phyloP scores from a whole-genome alignment of 1,140 invertebrate species.

The Pseudachorutes palmiensis region DNA sequence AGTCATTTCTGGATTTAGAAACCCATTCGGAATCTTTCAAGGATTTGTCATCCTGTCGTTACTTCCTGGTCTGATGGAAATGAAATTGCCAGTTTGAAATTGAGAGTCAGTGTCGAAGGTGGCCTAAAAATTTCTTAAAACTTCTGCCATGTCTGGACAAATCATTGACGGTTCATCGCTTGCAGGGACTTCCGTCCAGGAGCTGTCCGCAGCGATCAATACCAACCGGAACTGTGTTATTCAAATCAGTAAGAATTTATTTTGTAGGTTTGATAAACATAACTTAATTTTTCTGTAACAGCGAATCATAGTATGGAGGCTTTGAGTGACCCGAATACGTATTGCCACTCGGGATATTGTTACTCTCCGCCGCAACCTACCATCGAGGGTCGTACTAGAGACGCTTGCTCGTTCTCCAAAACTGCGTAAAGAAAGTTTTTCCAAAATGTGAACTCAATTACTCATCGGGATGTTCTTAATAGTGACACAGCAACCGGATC shows the following conservation, averaged over 20 bases:
- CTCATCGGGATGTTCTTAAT: not conserved
- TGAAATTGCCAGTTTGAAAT: too few relatives aligned
- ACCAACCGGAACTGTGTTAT: slow-evolving; percentile 29
- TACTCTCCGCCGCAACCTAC: slow-evolving; percentile 20
- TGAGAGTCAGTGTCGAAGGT: too few relatives aligned
- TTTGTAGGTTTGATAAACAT: not conserved
- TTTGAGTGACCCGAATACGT: slow-evolving; percentile 16
- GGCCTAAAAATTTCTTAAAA: too few relatives aligned
- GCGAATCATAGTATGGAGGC: slow-evolving; percentile 20
- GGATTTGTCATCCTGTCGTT: too few relatives aligned
- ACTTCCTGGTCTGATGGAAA: too few relatives aligned
- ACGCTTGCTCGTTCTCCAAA: slow-evolving; percentile 29
- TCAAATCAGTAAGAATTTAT: slow-evolving; percentile 21
- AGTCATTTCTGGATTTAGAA: too few relatives aligned
- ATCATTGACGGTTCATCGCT: slow-evolving; percentile 23
- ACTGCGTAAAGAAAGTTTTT: slow-evolving; percentile 15
- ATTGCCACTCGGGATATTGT: slow-evolving; percentile 24
- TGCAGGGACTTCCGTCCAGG: slow-evolving; percentile 17
- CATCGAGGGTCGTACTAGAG: slow-evolving; percentile 24
- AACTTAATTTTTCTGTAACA: slow-evolving; percentile 4
- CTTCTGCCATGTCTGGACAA: slow-evolving; percentile 12
- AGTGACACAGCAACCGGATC: slow-evolving; percentile 24
- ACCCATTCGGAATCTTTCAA: too few relatives aligned
- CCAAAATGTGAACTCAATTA: not conserved
- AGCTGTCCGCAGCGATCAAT: slow-evolving; percentile 24